phyloP scores from a whole-genome alignment of 2,888 invertebrate species.

The Perdita meconis region DNA sequence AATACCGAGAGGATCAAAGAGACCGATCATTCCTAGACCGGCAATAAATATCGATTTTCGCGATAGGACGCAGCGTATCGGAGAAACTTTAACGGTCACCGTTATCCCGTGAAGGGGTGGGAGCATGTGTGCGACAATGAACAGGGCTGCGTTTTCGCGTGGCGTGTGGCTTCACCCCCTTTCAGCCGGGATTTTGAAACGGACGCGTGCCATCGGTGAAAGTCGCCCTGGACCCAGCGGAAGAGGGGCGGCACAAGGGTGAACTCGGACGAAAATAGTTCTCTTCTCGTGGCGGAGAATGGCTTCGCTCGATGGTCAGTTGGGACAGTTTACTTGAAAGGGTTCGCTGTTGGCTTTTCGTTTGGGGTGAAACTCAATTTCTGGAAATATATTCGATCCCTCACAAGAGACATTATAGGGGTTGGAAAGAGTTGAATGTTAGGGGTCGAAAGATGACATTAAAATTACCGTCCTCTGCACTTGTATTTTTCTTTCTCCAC shows the following conservation, averaged over 20 bases:
- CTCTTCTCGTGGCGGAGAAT: conserved; percentile 48
- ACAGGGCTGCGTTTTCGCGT: conserved; percentile 65
- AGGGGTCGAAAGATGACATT: no score
- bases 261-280: conserved; percentile 66
- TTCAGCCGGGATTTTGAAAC: conserved; percentile 67
- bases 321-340: conserved; percentile 47
- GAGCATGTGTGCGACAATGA: conserved; percentile 69
- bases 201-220: conserved; percentile 77
- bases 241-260: conserved; percentile 62
- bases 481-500: background rate
- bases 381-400: background rate
- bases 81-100: conserved; percentile 69
- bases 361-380: conserved; percentile 34
- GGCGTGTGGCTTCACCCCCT: conserved; percentile 65
- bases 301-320: conserved; percentile 63
- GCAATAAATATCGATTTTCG: conserved; percentile 37
- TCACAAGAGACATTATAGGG: background rate
- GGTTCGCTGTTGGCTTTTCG: conserved; percentile 58
- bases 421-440: no score
- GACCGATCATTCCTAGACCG: background rate
- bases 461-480: no score
- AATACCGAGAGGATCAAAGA: background rate
- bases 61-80: conserved; percentile 7
- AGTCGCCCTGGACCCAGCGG: conserved; percentile 71
- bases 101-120: conserved; percentile 44